phyloP scores from a whole-genome alignment of 2,113 vertebrate species.

The Hassar affinis region DNA sequence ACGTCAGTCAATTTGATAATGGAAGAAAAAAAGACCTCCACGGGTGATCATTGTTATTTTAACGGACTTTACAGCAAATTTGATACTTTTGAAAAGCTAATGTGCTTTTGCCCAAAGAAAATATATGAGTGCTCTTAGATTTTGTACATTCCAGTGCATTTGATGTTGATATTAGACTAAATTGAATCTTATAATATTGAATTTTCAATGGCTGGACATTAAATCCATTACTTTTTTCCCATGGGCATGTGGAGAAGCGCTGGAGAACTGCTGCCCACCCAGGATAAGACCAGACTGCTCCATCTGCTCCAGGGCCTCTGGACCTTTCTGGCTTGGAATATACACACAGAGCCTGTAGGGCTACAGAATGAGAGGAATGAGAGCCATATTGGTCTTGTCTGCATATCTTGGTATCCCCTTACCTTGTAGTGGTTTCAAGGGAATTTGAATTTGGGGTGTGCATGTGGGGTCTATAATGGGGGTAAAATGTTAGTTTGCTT shows the following conservation, averaged over 20 bases:
- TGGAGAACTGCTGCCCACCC: conserved; percentile 48
- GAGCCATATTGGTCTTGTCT: conserved; percentile 46
- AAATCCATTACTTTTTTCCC: conserved; percentile 37
- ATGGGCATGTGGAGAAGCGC: conserved; percentile 5
- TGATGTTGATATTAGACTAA: conserved; percentile 23
- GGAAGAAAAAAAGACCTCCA: background rate
- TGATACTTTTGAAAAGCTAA: conserved; percentile 13
- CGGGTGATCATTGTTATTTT: background rate
- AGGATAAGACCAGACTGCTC: conserved; percentile 43
- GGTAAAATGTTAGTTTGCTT: background rate
- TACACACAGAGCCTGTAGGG: conserved; percentile 22
- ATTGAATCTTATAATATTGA: conserved; percentile 28
- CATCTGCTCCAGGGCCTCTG: conserved; percentile 53
- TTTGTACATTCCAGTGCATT: conserved; percentile 22
- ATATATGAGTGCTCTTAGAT: conserved; percentile 11
- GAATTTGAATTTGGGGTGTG: conserved; percentile 38
- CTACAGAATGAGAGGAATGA: conserved; percentile 44
- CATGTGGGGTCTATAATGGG: conserved; percentile 32
- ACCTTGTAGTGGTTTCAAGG: conserved; percentile 42
- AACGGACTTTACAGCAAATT: background rate
- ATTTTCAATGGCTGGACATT: conserved; percentile 41
- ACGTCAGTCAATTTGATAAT: background rate
- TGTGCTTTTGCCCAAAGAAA: conserved; percentile 11
- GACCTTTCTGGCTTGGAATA: conserved; percentile 1
- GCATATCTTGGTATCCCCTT: conserved; percentile 43